Conservation (phyloP, 2,797 vertebrate genomes). For the Antrozous pallidus region DNA sequence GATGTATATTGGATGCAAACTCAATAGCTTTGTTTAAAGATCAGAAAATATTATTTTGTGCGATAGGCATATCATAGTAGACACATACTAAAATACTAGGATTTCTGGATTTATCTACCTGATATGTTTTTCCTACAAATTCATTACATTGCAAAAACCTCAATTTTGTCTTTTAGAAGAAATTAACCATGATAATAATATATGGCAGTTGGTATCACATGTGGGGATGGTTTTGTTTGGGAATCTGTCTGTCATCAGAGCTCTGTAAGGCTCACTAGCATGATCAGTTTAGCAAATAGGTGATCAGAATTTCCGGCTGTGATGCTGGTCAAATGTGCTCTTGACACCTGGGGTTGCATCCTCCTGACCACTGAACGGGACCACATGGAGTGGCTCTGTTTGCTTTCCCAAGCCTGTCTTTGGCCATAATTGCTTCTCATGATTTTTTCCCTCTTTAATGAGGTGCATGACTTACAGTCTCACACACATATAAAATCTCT, state of each 20-base stretch:
- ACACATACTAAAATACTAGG: not conserved
- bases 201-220: not conserved
- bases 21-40: not conserved
- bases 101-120: not conserved
- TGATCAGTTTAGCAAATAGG: not conserved
- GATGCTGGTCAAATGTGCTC: not conserved
- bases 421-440: not conserved
- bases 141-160: not conserved
- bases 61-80: not conserved
- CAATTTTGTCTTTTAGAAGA: not conserved
- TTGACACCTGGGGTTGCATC: not conserved
- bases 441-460: slow-evolving; percentile 27
- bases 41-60: not conserved
- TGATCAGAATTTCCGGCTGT: not conserved
- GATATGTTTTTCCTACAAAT: not conserved
- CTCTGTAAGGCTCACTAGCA: not conserved
- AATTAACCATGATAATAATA: not conserved
- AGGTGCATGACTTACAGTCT: slow-evolving; percentile 43
- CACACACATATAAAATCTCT: slow-evolving; percentile 49
- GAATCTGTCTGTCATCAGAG: not conserved
- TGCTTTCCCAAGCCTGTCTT: slow-evolving; percentile 11
- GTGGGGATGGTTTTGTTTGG: not conserved
- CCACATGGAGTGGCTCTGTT: not conserved
- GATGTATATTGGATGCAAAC: not conserved
- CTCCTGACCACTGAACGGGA: not conserved